Evolutionary conservation across 1,140 invertebrate species (phyloP), one percentile per base, ranked within the genome.

Genomic region (Drosophila ercepeae): DNA sequence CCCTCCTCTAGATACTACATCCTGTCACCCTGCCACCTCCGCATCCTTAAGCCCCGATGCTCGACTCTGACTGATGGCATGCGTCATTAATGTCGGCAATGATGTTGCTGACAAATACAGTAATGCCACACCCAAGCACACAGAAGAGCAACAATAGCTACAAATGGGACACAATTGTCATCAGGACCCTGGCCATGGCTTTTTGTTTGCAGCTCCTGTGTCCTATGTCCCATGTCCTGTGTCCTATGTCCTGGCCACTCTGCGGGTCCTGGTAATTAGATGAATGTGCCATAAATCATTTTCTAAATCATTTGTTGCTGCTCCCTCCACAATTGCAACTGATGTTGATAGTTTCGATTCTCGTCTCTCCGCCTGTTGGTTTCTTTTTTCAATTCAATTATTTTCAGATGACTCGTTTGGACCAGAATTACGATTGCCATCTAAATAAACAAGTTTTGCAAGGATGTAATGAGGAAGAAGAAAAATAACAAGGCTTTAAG

Each of bases 271-370:
- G 81, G 81, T 84, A 84, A 84, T 84, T 84, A 84, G 81, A 84
- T 86, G 81, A 86, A 86, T 84, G 81, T 73, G 81, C 81, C 81
- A 84, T 84, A 84, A 84, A 84, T 84, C 79, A 84, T 86, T 84
- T 86, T 86, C 79, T 76, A 84, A 86, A 86, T 84, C 81, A 86
- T 84, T 81, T 86, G 76, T 73, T 86, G 72, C 72, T 74, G 60
- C 41, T 71, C 44, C 50, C 36, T n/a, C 36, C 53, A 32, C 46
- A 58, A 50, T 44, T 72, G 73, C 73, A 72, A 59, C 61, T 54
- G 59, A 60, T 57, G 36, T 45, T 81, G 55, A 76, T 76, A 64
- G 65, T 44, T 34, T 27, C 34, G 46, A 52, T 32, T 13, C 34
- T 21, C 45, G 49, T 29, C 11, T 23, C 41, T 32, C 51, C 49